phyloP scores from a whole-genome alignment of 1,140 invertebrate genomes.

The Caerostris extrusa region DNA sequence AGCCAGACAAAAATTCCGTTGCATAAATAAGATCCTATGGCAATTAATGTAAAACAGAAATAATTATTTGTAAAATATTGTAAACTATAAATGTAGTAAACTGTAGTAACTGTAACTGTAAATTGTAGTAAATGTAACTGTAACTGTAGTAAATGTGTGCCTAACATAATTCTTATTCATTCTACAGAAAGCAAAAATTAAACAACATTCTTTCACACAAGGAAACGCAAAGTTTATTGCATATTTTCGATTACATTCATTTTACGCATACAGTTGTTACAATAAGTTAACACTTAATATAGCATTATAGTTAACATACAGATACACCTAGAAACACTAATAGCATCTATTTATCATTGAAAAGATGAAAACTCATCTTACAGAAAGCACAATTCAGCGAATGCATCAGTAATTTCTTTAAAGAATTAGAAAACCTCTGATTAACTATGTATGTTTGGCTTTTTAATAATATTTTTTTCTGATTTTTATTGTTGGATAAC shows the following conservation, averaged over 20 bases:
- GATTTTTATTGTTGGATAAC: neutral
- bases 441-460: slow-evolving; percentile 13
- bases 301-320: slow-evolving; percentile 32
- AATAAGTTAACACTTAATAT: slow-evolving; percentile 37
- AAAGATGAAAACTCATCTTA: slow-evolving; percentile 17
- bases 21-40: no score
- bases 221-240: slow-evolving; percentile 43
- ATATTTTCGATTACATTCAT: slow-evolving; percentile 51
- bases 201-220: neutral
- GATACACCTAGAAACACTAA: slow-evolving; percentile 39
- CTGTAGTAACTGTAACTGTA: no score
- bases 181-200: neutral
- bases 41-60: no score
- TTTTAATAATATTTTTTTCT: neutral
- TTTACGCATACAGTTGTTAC: slow-evolving; percentile 45
- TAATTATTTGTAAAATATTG: no score
- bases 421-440: neutral
- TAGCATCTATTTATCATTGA: slow-evolving; percentile 2
- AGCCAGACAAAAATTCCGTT: no score
- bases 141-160: neutral
- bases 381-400: neutral
- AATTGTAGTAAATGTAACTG: neutral
- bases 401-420: neutral
- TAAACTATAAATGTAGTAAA: no score
- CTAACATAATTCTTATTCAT: neutral